Evolutionary conservation across 2,113 vertebrate genomes (phyloP).

Genomic region (Hemibagrus wyckioides): DNA sequence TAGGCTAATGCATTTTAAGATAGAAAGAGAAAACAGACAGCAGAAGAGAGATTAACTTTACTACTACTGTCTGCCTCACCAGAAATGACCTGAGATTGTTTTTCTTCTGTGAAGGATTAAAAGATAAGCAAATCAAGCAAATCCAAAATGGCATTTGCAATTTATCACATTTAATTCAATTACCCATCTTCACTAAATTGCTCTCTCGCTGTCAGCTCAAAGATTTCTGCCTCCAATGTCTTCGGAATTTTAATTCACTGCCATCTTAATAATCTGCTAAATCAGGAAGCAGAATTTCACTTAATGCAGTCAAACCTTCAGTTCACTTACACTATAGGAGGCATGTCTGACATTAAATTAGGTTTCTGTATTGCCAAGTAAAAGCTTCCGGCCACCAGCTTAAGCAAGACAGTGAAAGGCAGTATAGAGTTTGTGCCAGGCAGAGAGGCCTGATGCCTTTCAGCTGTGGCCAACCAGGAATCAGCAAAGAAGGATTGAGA

Average conservation of each 20-base stretch:
- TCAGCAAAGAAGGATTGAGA: not conserved
- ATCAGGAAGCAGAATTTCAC: conserved; percentile 55
- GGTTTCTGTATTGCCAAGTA: conserved; percentile 48
- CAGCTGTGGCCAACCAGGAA: conserved; percentile 18
- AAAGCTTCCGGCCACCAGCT: conserved; percentile 56
- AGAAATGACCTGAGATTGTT: conserved; percentile 24
- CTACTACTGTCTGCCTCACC: not conserved
- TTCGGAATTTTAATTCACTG: conserved; percentile 56
- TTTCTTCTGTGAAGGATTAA: conserved; percentile 14
- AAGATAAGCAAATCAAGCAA: conserved; percentile 32
- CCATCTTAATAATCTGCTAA: conserved; percentile 55
- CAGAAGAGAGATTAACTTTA: conserved; percentile 12
- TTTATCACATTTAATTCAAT: conserved; percentile 38
- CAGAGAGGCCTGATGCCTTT: conserved; percentile 26
- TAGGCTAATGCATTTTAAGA: not conserved
- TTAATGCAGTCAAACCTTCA: conserved; percentile 56
- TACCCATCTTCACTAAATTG: conserved; percentile 14
- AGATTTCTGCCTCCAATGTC: conserved; percentile 34
- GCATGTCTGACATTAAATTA: conserved; percentile 53
- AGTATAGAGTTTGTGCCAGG: conserved; percentile 12
- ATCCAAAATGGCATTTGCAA: conserved; percentile 26
- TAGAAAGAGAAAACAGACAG: not conserved
- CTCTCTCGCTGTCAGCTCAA: conserved; percentile 16
- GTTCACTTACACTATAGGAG: conserved; percentile 59
- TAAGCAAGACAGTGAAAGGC: conserved; percentile 55